A percentile compares a stretch with the other conserved stretches of the same genome.
These are phyloP conservation scores for Lamellibrachia columna DNA, from an alignment of 2,888 invertebrate genomes.

Conservation along the genomic window DNA sequence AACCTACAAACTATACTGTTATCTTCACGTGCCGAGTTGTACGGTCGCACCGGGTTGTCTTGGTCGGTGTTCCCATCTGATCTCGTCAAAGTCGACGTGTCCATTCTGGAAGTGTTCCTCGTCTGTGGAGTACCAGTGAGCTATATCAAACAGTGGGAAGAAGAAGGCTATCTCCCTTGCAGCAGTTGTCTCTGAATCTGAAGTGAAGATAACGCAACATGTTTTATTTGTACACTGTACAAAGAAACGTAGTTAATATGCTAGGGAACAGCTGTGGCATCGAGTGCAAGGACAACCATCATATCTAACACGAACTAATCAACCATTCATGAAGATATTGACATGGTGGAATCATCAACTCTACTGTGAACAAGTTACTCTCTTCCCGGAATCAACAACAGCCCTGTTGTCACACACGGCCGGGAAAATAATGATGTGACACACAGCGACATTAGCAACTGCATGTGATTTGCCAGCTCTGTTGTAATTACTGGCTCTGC, in stretches of 20 bases:
- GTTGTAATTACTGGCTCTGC: background rate
- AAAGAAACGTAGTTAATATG: background rate
- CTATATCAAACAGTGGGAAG: slow-evolving; percentile 81
- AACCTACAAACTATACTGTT: background rate
- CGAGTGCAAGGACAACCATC: background rate
- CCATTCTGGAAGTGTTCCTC: slow-evolving; percentile 52
- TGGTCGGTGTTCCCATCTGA: slow-evolving; percentile 24
- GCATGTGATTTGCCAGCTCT: background rate
- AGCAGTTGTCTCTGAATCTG: slow-evolving; percentile 81
- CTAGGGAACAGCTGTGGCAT: background rate
- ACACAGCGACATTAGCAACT: background rate
- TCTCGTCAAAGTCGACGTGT: slow-evolving; percentile 24
- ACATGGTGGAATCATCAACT: too few species aligned
- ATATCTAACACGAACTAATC: slow-evolving; percentile 13
- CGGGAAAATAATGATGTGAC: background rate
- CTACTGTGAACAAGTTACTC: background rate
- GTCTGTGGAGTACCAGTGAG: slow-evolving; percentile 74
- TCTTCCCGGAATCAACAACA: background rate
- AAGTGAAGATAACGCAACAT: slow-evolving; percentile 24
- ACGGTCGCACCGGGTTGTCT: background rate
- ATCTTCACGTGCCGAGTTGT: background rate
- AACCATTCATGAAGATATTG: background rate
- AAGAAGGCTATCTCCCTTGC: slow-evolving; percentile 82
- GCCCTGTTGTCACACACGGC: background rate
- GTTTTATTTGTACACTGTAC: background rate